Base-by-base conservation (phyloP, 2,888 invertebrate species). In the Caradrina kadenii region DNA sequence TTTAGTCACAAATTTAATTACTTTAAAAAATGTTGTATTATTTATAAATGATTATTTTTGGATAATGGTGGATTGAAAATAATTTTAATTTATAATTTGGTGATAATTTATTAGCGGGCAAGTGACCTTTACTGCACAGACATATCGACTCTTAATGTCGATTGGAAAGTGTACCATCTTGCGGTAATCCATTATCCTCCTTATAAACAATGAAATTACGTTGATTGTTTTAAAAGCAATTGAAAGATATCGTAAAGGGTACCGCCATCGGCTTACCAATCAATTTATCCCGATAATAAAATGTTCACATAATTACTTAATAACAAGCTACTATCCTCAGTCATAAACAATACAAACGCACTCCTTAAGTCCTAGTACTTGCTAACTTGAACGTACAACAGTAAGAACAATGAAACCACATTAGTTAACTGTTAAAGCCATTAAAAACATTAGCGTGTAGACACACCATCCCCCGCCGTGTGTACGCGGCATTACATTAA, bases 401-500 rank as follows among this genome's bases (percentile, higher is more conserved):
- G 45, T 49, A 50, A 64, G 61, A 65, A 75, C 66, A 76, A 60
- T 62, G 62, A 45, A 58, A 66, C 53, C 49, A 50, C 53, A 58
- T 66, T 72, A 58, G 39, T 62, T 58, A 35, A 77, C 58, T 31
- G 53, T 54, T 49, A 75, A 70, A 65, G 54, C 42, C 64, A 66
- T 72, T 69, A 63, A 64, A 66, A 66, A 73, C 69, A 79, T 77
- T 62, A 69, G 42, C 55, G 63, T 56, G 13, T 31, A 63, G 52
- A 71, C 59, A 64, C 63, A 65, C 67, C 49, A 26, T n/a, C 53
- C 64, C 42, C 21, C 50, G 4, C 26, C 45, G 61, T 69, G 54
- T 66, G 63, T 39, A 54, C 58, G 19, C 49, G 58, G 70, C 60
- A 64, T 69, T 79, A 83, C 84, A 80, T 82, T 82, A 80, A 85